Evolutionary conservation across 2,888 invertebrate genomes (phyloP), one percentile per base, ranked within the genome.

Genomic region (Buathra laborator): DNA sequence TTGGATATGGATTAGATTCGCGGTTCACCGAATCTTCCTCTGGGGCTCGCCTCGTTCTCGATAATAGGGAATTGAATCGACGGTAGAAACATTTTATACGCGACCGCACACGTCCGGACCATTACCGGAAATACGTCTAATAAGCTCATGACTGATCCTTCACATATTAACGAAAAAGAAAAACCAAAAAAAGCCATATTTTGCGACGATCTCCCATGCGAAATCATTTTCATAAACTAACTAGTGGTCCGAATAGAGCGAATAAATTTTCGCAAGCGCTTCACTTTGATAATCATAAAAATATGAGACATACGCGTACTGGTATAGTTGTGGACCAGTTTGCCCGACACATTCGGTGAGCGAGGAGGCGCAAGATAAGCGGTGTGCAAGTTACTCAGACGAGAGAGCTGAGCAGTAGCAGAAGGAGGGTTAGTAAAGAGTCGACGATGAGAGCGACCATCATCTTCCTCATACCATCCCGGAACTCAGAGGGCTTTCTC

Each of bases 1-100:
- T 46, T n/a, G 44, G 77, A 82, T 64, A 59, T 87, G 84, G 78
- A 78, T 78, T 74, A 68, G 72, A 78, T 78, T 78, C 78, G 83
- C 72, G 78, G 83, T 83, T 43, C 72, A 68, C 83, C 83, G 83
- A 78, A 83, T 77, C 76, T 77, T 76, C 76, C 76, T 43, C 66
- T 68, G 9, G 6, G 44, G 68, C 81, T 48, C 75, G 68, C 44
- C 46, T 76, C 76, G 70, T 66, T 76, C 71, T 56, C 77, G 71
- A 82, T 82, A 82, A 77, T 77, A 82, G 81, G 81, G 76, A 76
- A 82, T 82, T 64, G 76, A 76, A 66, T 51, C 76, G 70, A 24
- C 32, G 24, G 12, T 66, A 53, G 64, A 70, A 76, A 76, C 24
- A 56, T 56, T 66, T 72, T 24, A 24, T 24, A 56, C 44, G 64